These are phyloP conservation scores for Strix aluco DNA, from an alignment of 2,113 vertebrate genomes.

Conservation along the genomic window DNA sequence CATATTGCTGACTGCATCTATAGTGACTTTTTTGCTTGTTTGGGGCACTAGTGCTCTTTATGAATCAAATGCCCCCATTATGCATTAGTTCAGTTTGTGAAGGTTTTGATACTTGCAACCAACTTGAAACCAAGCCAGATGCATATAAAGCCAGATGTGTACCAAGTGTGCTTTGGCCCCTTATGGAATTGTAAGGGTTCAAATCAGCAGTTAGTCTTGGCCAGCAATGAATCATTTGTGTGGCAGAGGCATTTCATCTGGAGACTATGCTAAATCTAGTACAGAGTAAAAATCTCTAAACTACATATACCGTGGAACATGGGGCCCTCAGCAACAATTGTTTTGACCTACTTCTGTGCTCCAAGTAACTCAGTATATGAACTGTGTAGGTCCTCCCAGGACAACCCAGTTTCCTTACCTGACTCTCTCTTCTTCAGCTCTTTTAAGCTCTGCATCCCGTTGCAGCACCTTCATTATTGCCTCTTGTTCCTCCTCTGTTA, in stretches of 20 bases:
- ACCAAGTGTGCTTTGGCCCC: neutral
- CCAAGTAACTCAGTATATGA: neutral
- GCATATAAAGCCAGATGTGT: accelerated
- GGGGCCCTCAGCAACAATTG: neutral
- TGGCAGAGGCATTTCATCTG: neutral
- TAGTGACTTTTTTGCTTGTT: neutral
- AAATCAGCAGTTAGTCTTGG: neutral
- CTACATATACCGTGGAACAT: neutral
- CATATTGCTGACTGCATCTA: neutral
- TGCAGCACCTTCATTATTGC: constrained; percentile 87
- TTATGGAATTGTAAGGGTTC: neutral
- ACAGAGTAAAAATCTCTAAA: neutral
- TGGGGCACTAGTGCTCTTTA: neutral
- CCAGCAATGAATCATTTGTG: neutral
- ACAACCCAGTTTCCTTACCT: constrained; percentile 74
- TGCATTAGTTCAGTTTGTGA: neutral
- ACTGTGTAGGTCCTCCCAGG: neutral
- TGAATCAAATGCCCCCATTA: neutral
- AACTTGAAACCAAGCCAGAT: neutral
- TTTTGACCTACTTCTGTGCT: neutral
- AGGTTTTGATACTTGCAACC: neutral
- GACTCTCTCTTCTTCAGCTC: constrained; percentile 84
- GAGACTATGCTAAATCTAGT: neutral
- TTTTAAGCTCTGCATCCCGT: constrained; percentile 88
- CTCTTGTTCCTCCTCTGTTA: constrained; percentile 91